phyloP scores from a whole-genome alignment of 2,888 invertebrate species.

The Acholoe squamosa region DNA sequence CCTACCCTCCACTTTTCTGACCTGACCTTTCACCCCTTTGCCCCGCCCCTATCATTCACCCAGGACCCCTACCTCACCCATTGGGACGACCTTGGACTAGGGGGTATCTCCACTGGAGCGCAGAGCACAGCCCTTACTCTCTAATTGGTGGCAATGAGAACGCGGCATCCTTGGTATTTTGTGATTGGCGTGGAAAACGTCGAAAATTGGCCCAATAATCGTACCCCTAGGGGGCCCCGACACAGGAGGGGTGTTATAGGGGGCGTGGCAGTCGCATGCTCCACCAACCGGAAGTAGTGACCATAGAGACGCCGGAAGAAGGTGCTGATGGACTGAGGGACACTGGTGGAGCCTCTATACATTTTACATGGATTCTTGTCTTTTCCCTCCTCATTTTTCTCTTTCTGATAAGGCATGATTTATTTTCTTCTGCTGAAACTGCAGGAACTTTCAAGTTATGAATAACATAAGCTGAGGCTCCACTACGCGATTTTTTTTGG shows the following conservation, averaged over 20 bases:
- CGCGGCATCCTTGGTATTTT: neutral
- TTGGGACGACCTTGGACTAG: neutral
- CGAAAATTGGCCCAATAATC: neutral
- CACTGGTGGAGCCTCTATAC: too few species aligned
- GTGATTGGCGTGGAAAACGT: neutral
- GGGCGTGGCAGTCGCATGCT: neutral
- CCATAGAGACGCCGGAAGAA: neutral
- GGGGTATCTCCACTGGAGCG: neutral
- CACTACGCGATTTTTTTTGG: too few species aligned
- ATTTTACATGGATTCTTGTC: too few species aligned
- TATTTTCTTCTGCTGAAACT: too few species aligned
- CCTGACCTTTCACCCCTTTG: neutral
- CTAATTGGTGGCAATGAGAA: neutral
- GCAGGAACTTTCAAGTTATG: too few species aligned
- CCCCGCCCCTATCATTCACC: neutral
- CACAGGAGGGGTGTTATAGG: neutral
- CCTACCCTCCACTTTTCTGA: neutral
- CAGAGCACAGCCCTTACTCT: neutral
- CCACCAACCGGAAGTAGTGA: neutral
- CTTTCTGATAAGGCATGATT: too few species aligned
- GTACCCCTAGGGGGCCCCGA: neutral
- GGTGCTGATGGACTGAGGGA: neutral
- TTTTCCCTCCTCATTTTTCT: too few species aligned
- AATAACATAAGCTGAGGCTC: too few species aligned
- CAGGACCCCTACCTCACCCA: neutral